Evolutionary conservation across 2,113 vertebrate genomes (phyloP).

Genomic region (Platysteira castanea): DNA sequence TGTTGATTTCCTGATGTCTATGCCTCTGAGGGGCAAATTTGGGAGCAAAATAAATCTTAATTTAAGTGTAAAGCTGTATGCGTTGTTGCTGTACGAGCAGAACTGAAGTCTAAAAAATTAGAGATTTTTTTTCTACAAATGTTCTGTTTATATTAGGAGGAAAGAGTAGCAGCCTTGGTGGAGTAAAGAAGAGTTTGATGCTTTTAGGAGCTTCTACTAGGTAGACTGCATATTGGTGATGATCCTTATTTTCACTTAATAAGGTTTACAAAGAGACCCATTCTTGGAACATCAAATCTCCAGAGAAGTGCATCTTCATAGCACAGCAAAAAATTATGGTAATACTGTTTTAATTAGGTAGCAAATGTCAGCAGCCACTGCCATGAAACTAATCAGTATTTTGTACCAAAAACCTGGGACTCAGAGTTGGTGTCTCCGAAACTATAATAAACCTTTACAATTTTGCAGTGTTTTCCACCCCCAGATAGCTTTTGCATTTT

Average conservation of each 20-base stretch:
- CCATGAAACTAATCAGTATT: not conserved
- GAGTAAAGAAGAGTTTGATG: not conserved
- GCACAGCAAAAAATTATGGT: not conserved
- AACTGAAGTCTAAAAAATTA: not conserved
- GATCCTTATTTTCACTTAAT: not conserved
- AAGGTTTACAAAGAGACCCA: not conserved
- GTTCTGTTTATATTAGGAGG: not conserved
- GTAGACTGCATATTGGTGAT: not conserved
- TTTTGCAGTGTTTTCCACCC: not conserved
- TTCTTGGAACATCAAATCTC: not conserved
- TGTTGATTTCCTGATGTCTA: not conserved
- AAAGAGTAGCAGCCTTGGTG: not conserved
- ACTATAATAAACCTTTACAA: not conserved
- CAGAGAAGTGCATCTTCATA: not conserved
- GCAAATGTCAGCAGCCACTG: not conserved
- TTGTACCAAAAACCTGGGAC: not conserved
- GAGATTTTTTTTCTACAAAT: not conserved
- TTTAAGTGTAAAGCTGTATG: not conserved
- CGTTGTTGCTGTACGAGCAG: not conserved
- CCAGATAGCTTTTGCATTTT: not conserved
- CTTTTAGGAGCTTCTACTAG: not conserved
- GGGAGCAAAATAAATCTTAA: not conserved
- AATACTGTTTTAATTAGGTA: not conserved
- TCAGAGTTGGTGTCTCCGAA: not conserved
- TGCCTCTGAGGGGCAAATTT: not conserved